phyloP scores from a whole-genome alignment of 2,113 vertebrate species.

The Baryphthengus martii region DNA sequence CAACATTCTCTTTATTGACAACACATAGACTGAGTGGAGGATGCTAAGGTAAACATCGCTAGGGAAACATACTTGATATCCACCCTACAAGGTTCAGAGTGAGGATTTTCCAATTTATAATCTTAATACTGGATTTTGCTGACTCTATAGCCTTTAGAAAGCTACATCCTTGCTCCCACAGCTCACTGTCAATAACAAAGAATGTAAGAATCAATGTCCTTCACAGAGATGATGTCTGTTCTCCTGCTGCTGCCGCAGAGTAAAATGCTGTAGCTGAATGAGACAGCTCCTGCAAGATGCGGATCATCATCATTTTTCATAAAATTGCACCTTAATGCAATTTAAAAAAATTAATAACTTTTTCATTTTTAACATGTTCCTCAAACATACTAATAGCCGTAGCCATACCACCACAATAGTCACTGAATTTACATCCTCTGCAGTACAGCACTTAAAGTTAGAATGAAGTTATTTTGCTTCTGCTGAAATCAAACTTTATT shows the following conservation, averaged over 20 bases:
- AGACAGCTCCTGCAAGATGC: not conserved
- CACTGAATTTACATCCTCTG: not conserved
- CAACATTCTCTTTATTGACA: not conserved
- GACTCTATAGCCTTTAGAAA: not conserved
- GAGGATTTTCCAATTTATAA: not conserved
- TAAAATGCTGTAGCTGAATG: not conserved
- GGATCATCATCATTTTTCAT: not conserved
- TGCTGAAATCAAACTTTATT: not conserved
- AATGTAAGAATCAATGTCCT: accelerated
- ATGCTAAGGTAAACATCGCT: not conserved
- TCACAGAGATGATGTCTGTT: not conserved
- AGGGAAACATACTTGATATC: not conserved
- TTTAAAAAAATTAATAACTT: not conserved
- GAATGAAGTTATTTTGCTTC: not conserved
- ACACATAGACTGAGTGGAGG: not conserved
- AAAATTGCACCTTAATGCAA: not conserved
- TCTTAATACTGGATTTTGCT: not conserved
- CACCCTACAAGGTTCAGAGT: accelerated
- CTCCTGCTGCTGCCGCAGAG: not conserved
- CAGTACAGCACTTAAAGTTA: not conserved
- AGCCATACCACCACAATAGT: not conserved
- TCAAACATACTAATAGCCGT: not conserved
- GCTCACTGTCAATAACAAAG: not conserved
- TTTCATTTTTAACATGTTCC: not conserved
- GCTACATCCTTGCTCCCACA: not conserved